Conservation (phyloP, 2,888 invertebrate species). For the Torymus texanus region DNA sequence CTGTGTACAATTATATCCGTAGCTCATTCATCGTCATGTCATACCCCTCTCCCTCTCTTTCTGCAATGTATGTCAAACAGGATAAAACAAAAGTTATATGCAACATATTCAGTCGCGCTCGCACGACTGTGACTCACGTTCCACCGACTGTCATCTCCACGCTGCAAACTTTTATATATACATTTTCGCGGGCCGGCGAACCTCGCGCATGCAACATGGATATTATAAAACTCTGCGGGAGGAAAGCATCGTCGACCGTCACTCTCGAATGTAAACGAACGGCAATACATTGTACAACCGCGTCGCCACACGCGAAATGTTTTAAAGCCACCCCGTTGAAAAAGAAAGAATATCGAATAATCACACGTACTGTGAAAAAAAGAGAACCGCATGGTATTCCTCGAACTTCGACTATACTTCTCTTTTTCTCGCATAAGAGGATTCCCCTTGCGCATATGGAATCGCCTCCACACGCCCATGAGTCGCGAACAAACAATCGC, state of each 20-base stretch:
- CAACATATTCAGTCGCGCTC: too few species aligned
- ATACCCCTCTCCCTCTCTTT: too few species aligned
- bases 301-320: not conserved
- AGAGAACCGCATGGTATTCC: not conserved
- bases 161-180: too few species aligned
- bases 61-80: too few species aligned
- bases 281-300: constrained; percentile 8
- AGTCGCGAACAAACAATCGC: too few species aligned
- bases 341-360: not conserved
- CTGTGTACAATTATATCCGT: too few species aligned
- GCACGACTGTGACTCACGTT: too few species aligned
- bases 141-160: too few species aligned
- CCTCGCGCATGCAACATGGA: not conserved
- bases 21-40: too few species aligned
- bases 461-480: not conserved
- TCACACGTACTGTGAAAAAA: not conserved
- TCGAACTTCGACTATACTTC: not conserved
- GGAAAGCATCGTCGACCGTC: not conserved
- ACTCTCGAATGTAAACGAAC: not conserved
- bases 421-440: not conserved
- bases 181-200: too few species aligned
- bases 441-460: constrained; percentile 16
- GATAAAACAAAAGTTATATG: too few species aligned
- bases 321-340: not conserved
- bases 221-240: not conserved